These are phyloP conservation scores for Papilio polytes DNA, from an alignment of 1,140 invertebrate genomes.

Conservation along the genomic window DNA sequence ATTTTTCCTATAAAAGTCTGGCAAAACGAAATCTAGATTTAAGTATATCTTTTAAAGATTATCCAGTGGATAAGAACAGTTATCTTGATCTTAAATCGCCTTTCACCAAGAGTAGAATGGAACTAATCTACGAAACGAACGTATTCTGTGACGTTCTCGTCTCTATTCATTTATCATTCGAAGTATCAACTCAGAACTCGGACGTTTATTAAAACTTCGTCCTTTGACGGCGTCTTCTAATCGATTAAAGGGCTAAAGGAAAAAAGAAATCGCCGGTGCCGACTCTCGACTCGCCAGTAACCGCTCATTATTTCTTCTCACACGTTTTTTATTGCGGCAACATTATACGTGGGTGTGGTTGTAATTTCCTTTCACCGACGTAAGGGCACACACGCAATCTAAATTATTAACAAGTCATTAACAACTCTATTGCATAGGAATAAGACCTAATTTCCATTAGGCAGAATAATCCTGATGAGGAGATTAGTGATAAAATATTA, in stretches of 20 bases:
- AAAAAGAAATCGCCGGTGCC: slow-evolving; percentile 73
- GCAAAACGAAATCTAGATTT: not conserved
- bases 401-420: slow-evolving; percentile 46
- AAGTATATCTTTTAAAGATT: not conserved
- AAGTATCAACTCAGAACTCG: slow-evolving; percentile 44
- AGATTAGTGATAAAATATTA: slow-evolving; percentile 82
- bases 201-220: slow-evolving; percentile 49
- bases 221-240: slow-evolving; percentile 66
- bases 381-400: slow-evolving; percentile 82
- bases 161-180: slow-evolving; percentile 76
- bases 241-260: slow-evolving; percentile 76
- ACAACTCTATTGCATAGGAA: slow-evolving; percentile 43
- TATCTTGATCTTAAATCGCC: not conserved
- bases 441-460: slow-evolving; percentile 52
- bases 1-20: not conserved
- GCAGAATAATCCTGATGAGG: slow-evolving; percentile 57
- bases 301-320: slow-evolving; percentile 83
- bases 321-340: slow-evolving; percentile 83
- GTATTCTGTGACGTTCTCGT: slow-evolving; percentile 31
- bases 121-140: not conserved
- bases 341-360: slow-evolving; percentile 84
- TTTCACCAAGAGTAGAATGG: not conserved
- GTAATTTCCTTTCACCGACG: slow-evolving; percentile 83
- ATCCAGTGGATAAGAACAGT: not conserved
- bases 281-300: slow-evolving; percentile 77